Evolutionary conservation across 2,113 vertebrate species (phyloP), one percentile per base, ranked within the genome.

Genomic region (Peucedramus taeniatus): DNA sequence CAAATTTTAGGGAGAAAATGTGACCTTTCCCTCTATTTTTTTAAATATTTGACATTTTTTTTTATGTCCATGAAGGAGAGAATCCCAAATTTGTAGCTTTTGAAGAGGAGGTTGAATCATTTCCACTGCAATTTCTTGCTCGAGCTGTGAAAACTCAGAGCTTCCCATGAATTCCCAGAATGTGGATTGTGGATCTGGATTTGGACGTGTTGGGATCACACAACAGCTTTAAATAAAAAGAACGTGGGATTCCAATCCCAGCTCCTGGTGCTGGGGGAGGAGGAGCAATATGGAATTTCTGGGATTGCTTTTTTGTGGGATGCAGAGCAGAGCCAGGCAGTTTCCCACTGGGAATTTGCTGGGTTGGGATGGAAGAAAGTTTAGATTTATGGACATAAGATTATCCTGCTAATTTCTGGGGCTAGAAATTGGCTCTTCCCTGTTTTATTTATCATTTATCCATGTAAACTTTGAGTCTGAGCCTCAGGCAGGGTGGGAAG

Each of bases 1-100:
- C 13, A 33, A 9, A 21, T 18, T 44, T 5, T 12, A 11, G 10
- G 13, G 13, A 0, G 0, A 15, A 59, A 54, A 33, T 4, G 4
- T 27, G 28, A 79, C 42, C 1, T 49, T 65, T 50, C 4, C 3
- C 2, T 22, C 4, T 7, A 54, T 1, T 18, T 33, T 74, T 37
- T 5, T 1, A 15, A 61, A 79, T 79, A 56, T 35, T 86, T 19
- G 11, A 57, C 23, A n/a, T n/a, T 18, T 33, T 35, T 88, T 82
- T 85, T 69, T 12, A 28, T 13, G 6, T 39, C 39, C 28, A 0
- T 15, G n/a, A 40, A 56, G 15, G 10, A 31, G 1, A 28, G 13
- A 68, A 54, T 60, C 20, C 12, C 20, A 56, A 31, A 24, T 44
- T 31, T 64, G 10, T 7, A 35, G 10, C 23, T 12, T 71, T 39